These are phyloP conservation scores for Aptenodytes patagonicus DNA, from an alignment of 2,113 vertebrate genomes.

Conservation along the genomic window DNA sequence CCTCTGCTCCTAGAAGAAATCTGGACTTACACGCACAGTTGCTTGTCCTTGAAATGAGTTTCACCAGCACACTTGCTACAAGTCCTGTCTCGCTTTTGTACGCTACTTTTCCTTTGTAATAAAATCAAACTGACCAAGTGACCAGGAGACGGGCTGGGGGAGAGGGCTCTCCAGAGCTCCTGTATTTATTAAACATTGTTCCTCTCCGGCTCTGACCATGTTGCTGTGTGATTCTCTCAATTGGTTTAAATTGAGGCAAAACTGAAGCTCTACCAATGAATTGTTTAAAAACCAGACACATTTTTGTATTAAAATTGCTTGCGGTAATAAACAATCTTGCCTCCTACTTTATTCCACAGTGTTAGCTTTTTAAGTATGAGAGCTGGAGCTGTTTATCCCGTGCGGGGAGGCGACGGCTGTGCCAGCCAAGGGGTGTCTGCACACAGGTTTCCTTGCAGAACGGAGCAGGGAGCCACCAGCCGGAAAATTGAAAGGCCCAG, in stretches of 20 bases:
- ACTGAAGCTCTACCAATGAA: conserved; percentile 84
- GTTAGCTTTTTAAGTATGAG: not conserved
- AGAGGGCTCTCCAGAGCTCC: conserved; percentile 63
- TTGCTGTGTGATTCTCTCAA: conserved; percentile 87
- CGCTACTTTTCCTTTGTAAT: conserved; percentile 64
- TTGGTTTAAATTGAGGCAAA: conserved; percentile 83
- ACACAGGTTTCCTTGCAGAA: accelerated
- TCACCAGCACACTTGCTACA: conserved; percentile 79
- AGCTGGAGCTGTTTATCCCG: accelerated
- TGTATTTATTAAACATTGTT: conserved; percentile 70
- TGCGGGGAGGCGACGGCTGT: accelerated
- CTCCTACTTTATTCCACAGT: conserved; percentile 66
- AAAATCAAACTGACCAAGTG: conserved; percentile 62
- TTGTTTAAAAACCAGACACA: conserved; percentile 88
- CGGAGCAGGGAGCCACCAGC: not conserved
- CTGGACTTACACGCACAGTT: conserved; percentile 66
- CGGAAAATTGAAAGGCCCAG: not conserved
- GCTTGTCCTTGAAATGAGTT: conserved; percentile 68
- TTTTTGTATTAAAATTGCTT: conserved; percentile 99
- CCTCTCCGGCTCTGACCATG: conserved; percentile 73
- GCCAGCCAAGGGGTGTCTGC: accelerated
- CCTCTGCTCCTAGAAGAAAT: conserved; percentile 64
- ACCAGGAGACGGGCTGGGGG: conserved; percentile 16
- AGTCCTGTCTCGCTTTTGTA: conserved; percentile 72
- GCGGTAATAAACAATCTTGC: conserved; percentile 82